Evolutionary conservation across 2,888 invertebrate genomes (phyloP), one percentile per base, ranked within the genome.

Genomic region (Ganaspis brasiliensis): DNA sequence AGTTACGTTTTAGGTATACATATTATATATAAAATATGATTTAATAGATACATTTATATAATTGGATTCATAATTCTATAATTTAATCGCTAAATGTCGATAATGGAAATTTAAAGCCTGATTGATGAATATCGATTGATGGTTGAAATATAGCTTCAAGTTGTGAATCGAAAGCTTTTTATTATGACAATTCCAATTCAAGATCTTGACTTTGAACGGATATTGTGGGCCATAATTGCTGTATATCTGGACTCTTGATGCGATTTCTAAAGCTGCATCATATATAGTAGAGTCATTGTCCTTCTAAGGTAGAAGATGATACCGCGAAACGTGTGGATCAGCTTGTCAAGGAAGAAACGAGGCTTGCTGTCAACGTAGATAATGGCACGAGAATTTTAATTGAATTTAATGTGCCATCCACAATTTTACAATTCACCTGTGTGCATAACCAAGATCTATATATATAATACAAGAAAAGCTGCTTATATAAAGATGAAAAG

Each of bases 251-350:
- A 40, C 14, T 19, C n/a, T 19, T 67, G 40, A n/a, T 24, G 67
- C 24, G 24, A 40, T 67, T 40, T 67, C 40, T 67, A 67, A 67
- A 67, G 67, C 67, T 63, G 45, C 67, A 67, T 67, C 67, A 61
- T 35, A 61, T 35, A 61, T 61, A 16, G 61, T 61, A 61, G 12
- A 61, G 61, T 61, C 61, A 67, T 49, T 45, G 67, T 67, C 67
- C 67, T 67, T 67, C 67, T 67, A 67, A 67, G 67, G 67, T 24
- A 67, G 10, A 67, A 49, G 67, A 67, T 67, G 67, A 67, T 67
- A 67, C 67, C 67, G 67, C 67, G 45, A 67, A 67, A 67, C 67
- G 67, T 67, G 67, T 45, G 67, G 45, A 67, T 67, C 67, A 67
- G 67, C 67, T 67, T 67, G 67, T 67, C 67, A 67, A 67, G 67